phyloP scores from a whole-genome alignment of 2,113 vertebrate species.

The Meriones unguiculatus region DNA sequence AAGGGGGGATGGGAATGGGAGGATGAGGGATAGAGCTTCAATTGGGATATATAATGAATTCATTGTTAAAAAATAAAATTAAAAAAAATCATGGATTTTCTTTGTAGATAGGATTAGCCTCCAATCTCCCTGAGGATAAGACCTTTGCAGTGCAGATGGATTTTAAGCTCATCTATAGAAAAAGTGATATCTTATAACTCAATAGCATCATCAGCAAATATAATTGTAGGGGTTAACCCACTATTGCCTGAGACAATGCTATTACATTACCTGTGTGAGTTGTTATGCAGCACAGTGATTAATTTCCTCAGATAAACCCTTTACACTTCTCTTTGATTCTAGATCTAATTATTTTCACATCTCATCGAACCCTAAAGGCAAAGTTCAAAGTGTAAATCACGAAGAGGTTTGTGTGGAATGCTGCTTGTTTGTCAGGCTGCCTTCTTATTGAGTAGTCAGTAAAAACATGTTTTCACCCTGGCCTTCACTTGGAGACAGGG shows the following conservation, averaged over 20 bases:
- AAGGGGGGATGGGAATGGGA: no score
- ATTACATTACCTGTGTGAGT: not conserved
- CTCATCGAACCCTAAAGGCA: not conserved
- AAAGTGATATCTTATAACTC: not conserved
- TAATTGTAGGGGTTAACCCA: not conserved
- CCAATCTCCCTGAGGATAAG: rapidly evolving
- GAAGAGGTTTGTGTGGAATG: not conserved
- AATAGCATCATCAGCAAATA: not conserved
- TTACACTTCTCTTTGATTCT: not conserved
- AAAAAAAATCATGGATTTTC: no score
- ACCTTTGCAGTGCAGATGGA: not conserved
- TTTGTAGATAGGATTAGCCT: not conserved
- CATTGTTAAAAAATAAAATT: no score
- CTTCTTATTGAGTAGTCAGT: no score
- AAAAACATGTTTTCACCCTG: no score
- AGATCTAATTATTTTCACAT: not conserved
- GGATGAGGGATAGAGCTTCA: no score
- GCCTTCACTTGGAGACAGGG: no score
- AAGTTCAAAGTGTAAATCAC: not conserved
- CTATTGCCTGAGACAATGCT: not conserved
- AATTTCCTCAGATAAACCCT: not conserved
- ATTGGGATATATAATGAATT: no score
- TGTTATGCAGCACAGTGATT: not conserved
- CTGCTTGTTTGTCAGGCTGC: no score
- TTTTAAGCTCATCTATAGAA: not conserved